These are phyloP conservation scores for Lysandra coridon DNA, from an alignment of 2,888 invertebrate species.

Conservation along the genomic window DNA sequence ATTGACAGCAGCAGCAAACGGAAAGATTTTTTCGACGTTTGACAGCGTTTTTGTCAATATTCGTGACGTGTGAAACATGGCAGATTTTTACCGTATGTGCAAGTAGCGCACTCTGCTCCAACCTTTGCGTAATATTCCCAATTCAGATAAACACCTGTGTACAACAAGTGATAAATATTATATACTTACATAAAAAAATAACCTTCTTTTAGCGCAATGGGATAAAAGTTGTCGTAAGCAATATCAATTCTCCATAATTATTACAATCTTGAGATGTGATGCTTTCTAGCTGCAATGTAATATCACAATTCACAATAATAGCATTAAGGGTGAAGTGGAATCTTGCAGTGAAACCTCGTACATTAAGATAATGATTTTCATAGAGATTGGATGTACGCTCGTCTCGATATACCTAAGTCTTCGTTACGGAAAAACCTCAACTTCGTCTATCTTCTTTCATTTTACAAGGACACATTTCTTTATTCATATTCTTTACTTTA, in stretches of 20 bases:
- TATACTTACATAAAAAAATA: too few species aligned
- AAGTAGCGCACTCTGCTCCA: too few species aligned
- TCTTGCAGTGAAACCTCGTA: background rate
- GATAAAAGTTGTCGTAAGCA: too few species aligned
- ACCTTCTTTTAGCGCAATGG: too few species aligned
- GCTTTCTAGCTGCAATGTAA: background rate
- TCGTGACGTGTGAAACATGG: too few species aligned
- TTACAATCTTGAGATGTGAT: background rate
- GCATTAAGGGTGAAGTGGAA: background rate
- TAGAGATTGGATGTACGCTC: background rate
- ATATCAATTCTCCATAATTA: background rate
- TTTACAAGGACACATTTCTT: background rate
- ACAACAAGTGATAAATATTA: too few species aligned
- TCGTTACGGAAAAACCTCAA: background rate
- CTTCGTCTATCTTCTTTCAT: background rate
- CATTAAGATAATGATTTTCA: slow-evolving; percentile 1
- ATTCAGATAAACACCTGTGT: too few species aligned
- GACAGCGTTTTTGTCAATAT: too few species aligned
- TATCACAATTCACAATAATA: background rate
- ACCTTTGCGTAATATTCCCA: too few species aligned
- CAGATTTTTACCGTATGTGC: too few species aligned
- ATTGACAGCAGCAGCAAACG: too few species aligned
- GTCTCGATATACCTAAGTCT: background rate
- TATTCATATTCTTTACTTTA: background rate
- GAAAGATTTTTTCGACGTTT: too few species aligned